phyloP scores from a whole-genome alignment of 2,797 vertebrate species.

The Poeciliopsis turneri region DNA sequence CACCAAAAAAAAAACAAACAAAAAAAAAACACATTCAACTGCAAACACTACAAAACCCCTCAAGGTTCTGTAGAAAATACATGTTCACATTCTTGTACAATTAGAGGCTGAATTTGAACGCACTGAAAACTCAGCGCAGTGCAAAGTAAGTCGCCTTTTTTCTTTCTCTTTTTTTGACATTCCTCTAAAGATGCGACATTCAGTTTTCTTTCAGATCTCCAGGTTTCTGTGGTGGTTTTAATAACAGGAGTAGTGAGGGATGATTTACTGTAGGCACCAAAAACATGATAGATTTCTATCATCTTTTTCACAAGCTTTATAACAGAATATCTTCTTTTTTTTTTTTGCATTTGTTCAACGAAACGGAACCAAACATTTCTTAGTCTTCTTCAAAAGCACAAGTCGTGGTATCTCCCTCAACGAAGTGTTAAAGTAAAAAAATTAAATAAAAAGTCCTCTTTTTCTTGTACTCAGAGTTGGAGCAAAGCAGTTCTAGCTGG shows the following conservation, averaged over 20 bases:
- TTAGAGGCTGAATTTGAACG: slow-evolving; percentile 59
- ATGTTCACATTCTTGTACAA: slow-evolving; percentile 69
- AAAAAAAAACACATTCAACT: slow-evolving; percentile 25
- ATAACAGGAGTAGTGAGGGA: slow-evolving; percentile 28
- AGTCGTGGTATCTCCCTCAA: slow-evolving; percentile 30
- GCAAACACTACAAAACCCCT: slow-evolving; percentile 53
- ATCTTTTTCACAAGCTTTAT: slow-evolving; percentile 5
- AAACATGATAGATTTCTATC: slow-evolving; percentile 24
- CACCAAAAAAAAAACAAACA: not conserved
- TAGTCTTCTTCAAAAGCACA: slow-evolving; percentile 32
- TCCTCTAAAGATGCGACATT: slow-evolving; percentile 77
- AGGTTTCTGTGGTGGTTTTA: slow-evolving; percentile 13
- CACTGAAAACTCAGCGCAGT: slow-evolving; percentile 70
- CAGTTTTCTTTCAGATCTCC: slow-evolving; percentile 46
- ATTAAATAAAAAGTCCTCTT: slow-evolving; percentile 1
- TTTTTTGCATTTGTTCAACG: slow-evolving; percentile 24
- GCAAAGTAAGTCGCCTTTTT: slow-evolving; percentile 69
- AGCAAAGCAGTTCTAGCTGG: slow-evolving; percentile 63
- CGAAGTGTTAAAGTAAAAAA: slow-evolving; percentile 14
- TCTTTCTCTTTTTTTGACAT: slow-evolving; percentile 66
- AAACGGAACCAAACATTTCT: slow-evolving; percentile 16
- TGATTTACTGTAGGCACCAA: slow-evolving; percentile 54
- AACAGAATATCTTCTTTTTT: slow-evolving; percentile 1
- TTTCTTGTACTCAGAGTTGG: slow-evolving; percentile 14
- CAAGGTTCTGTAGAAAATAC: slow-evolving; percentile 65